Evolutionary conservation across 2,797 vertebrate genomes (phyloP).

Genomic region (Lepidocolaptes lacrymiger): DNA sequence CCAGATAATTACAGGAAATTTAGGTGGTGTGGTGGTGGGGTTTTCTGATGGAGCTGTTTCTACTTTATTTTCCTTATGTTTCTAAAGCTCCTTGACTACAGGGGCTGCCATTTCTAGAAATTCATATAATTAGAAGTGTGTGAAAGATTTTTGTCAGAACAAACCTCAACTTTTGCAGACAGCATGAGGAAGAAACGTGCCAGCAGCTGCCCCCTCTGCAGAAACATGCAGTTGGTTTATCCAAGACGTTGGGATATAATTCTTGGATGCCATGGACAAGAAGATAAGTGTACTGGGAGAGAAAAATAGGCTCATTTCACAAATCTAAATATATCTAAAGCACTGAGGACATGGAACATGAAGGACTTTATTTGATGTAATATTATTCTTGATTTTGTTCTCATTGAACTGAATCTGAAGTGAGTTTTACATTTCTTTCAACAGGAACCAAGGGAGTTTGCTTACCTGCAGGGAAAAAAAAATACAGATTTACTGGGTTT

Average conservation of each 20-base stretch:
- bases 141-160: slow-evolving; percentile 81
- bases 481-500: not conserved
- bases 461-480: not conserved
- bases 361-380: not conserved
- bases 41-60: not conserved
- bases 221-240: slow-evolving; percentile 79
- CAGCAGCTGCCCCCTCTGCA: slow-evolving; percentile 81
- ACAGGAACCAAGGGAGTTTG: not conserved
- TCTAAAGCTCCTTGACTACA: slow-evolving; percentile 56
- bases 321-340: not conserved
- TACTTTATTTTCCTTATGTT: not conserved
- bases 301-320: not conserved
- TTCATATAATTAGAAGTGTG: slow-evolving; percentile 80
- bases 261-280: slow-evolving; percentile 76
- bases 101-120: slow-evolving; percentile 77
- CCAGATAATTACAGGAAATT: slow-evolving; percentile 17
- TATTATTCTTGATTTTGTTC: not conserved
- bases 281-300: slow-evolving; percentile 70
- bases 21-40: not conserved
- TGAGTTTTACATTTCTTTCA: slow-evolving; percentile 12
- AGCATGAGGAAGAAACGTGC: slow-evolving; percentile 80
- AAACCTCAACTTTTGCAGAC: slow-evolving; percentile 84
- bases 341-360: not conserved
- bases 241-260: slow-evolving; percentile 74
- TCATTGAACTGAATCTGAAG: not conserved